Evolutionary conservation across 2,888 invertebrate species (phyloP).

Genomic region (Alsophila aescularia): DNA sequence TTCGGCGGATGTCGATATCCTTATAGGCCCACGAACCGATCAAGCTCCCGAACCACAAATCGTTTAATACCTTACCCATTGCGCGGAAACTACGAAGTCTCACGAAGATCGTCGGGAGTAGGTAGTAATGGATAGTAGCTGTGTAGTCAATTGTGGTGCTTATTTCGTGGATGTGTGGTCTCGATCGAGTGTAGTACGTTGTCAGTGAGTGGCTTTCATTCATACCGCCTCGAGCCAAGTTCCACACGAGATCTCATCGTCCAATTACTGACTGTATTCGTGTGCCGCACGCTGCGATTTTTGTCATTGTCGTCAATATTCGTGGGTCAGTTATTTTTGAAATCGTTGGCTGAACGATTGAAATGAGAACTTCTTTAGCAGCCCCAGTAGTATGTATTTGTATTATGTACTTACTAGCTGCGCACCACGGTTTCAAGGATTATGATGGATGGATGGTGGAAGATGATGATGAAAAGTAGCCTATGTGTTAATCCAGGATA

Average conservation of each 20-base stretch:
- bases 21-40: constrained; percentile 67
- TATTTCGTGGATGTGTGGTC: constrained; percentile 53
- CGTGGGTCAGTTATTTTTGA: constrained; percentile 26
- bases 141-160: constrained; percentile 39
- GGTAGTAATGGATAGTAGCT: constrained; percentile 49
- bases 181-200: constrained; percentile 63
- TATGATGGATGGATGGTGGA: too few relatives aligned
- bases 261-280: constrained; percentile 76
- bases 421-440: too few relatives aligned
- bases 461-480: too few relatives aligned
- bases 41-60: constrained; percentile 38
- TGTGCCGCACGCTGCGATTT: constrained; percentile 69
- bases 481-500: too few relatives aligned
- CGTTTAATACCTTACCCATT: constrained; percentile 7
- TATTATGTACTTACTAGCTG: too few relatives aligned
- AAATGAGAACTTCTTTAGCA: too few relatives aligned
- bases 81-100: constrained; percentile 40
- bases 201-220: constrained; percentile 81
- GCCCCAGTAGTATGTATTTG: too few relatives aligned
- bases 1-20: constrained; percentile 83
- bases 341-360: neutral
- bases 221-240: constrained; percentile 81
- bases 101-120: constrained; percentile 1
- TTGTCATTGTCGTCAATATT: constrained; percentile 72
- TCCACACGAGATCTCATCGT: constrained; percentile 81